A percentile compares a stretch with the other conserved stretches of the same genome.
Conservation (phyloP, 2,113 vertebrate species). For the Fregata magnificens region DNA sequence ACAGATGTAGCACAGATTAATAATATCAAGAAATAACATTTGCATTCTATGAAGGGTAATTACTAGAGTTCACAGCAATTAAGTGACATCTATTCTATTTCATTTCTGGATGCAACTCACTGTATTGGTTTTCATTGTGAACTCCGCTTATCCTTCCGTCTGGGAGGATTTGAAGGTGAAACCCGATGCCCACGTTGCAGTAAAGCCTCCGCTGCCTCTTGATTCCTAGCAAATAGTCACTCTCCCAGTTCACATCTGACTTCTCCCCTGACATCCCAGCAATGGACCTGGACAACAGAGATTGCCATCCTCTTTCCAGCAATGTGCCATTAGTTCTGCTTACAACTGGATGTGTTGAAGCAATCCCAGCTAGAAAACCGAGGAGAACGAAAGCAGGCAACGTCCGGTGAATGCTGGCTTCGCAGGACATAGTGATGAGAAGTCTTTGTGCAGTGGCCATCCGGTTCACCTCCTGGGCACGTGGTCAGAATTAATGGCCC, state of each 20-base stretch:
- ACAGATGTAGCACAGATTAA: constrained; percentile 49
- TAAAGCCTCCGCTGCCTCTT: constrained; percentile 94
- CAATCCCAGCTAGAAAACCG: constrained; percentile 81
- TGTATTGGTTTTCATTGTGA: constrained; percentile 95
- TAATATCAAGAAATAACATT: constrained; percentile 71
- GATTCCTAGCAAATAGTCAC: constrained; percentile 95
- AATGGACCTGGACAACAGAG: constrained; percentile 86
- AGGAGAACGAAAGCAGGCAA: constrained; percentile 84
- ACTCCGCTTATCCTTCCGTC: constrained; percentile 90
- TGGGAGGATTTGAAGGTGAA: constrained; percentile 94
- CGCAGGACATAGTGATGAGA: constrained; percentile 93
- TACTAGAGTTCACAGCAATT: constrained; percentile 63
- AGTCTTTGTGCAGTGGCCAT: constrained; percentile 89
- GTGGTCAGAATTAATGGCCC: constrained; percentile 96
- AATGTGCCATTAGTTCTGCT: constrained; percentile 84
- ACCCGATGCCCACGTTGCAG: constrained; percentile 99
- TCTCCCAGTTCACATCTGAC: constrained; percentile 89
- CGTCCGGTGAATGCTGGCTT: constrained; percentile 83
- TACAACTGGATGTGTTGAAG: constrained; percentile 78
- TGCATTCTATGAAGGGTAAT: constrained; percentile 64
- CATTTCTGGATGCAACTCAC: constrained; percentile 88
- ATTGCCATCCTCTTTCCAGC: constrained; percentile 87
- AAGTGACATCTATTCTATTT: constrained; percentile 72
- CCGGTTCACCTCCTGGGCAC: constrained; percentile 92
- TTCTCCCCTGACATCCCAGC: constrained; percentile 88